Conservation (phyloP, 1,140 invertebrate genomes). For the Leguminivora glycinivorella region DNA sequence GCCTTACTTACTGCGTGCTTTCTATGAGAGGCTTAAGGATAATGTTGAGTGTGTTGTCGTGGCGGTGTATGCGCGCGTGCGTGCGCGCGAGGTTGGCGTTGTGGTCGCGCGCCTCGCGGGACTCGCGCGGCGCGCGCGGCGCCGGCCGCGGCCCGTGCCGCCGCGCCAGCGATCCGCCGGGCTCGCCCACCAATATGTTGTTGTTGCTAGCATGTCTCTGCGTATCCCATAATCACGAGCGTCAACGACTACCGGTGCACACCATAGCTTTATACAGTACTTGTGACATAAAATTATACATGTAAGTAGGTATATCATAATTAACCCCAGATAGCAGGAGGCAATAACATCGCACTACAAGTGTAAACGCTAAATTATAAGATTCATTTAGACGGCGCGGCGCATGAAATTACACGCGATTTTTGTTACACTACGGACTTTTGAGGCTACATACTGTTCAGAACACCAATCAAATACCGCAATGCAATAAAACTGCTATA, state of each 20-base stretch:
- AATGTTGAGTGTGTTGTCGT: slow-evolving; percentile 79
- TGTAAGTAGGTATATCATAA: slow-evolving; percentile 27
- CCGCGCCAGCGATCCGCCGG: slow-evolving; percentile 65
- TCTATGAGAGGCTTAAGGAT: slow-evolving; percentile 79
- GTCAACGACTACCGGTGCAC: slow-evolving; percentile 59
- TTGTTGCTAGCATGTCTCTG: slow-evolving; percentile 80
- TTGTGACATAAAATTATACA: slow-evolving; percentile 33
- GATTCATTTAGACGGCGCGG: no score
- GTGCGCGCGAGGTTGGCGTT: slow-evolving; percentile 75
- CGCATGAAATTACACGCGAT: no score
- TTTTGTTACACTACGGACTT: no score
- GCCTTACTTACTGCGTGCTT: slow-evolving; percentile 79
- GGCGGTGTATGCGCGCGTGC: slow-evolving; percentile 55
- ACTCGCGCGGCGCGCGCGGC: slow-evolving; percentile 59
- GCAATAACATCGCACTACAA: slow-evolving; percentile 18
- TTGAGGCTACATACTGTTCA: no score
- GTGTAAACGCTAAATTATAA: not conserved
- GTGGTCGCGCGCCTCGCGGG: slow-evolving; percentile 59
- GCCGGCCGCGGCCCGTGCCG: slow-evolving; percentile 64
- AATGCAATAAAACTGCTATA: no score
- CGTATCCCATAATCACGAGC: slow-evolving; percentile 66
- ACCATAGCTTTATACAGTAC: slow-evolving; percentile 45
- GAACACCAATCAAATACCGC: no score
- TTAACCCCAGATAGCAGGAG: slow-evolving; percentile 32
- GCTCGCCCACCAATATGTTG: slow-evolving; percentile 76